Conservation (phyloP, 2,797 vertebrate genomes). For the Myiothlypis coronata region DNA sequence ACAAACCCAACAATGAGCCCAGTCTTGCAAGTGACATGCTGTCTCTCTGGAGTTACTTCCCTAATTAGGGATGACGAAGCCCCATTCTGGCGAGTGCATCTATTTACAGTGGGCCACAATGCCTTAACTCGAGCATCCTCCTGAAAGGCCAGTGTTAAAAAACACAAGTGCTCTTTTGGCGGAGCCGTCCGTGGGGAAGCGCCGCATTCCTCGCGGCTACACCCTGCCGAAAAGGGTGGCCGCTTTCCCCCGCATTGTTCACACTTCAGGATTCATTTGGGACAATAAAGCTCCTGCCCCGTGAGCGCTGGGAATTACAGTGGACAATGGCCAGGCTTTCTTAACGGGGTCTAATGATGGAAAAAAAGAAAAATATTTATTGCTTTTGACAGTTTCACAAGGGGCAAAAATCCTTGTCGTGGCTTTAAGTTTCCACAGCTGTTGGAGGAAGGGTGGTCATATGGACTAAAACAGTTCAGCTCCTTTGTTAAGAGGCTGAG, state of each 20-base stretch:
- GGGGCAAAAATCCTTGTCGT: slow-evolving; percentile 82
- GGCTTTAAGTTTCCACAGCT: slow-evolving; percentile 83
- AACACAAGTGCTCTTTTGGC: slow-evolving; percentile 90
- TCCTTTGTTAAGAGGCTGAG: slow-evolving; percentile 83
- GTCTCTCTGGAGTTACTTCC: slow-evolving; percentile 90
- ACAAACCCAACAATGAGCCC: slow-evolving; percentile 81
- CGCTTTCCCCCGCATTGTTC: slow-evolving; percentile 81
- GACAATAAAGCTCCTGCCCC: slow-evolving; percentile 82
- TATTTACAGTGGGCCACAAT: slow-evolving; percentile 87
- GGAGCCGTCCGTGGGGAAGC: slow-evolving; percentile 79
- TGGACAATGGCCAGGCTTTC: slow-evolving; percentile 83
- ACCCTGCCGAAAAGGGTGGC: slow-evolving; percentile 78
- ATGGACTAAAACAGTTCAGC: slow-evolving; percentile 74
- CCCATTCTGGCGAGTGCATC: slow-evolving; percentile 89
- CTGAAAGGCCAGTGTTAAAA: slow-evolving; percentile 87
- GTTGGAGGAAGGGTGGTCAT: slow-evolving; percentile 76
- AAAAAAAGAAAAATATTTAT: slow-evolving; percentile 88
- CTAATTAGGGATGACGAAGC: slow-evolving; percentile 98
- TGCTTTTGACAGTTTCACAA: slow-evolving; percentile 87
- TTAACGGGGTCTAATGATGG: slow-evolving; percentile 87
- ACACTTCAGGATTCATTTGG: slow-evolving; percentile 87
- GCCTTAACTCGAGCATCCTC: slow-evolving; percentile 88
- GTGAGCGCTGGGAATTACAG: slow-evolving; percentile 86
- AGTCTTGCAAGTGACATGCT: slow-evolving; percentile 87
- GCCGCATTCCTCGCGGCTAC: slow-evolving; percentile 81